phyloP scores from a whole-genome alignment of 2,797 vertebrate genomes.

The Galagoides demidoff region DNA sequence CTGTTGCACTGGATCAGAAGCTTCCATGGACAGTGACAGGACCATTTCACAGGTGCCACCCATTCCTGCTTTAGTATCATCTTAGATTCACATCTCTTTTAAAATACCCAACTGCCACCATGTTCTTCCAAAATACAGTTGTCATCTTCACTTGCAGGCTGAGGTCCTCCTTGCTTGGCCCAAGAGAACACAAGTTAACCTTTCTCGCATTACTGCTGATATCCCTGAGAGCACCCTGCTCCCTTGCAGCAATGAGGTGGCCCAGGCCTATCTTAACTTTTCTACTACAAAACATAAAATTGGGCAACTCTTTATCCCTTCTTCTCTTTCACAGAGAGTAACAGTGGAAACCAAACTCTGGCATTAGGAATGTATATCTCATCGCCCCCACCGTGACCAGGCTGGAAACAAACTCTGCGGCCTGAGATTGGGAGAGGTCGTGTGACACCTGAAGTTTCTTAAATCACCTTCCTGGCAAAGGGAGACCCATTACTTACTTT shows the following conservation, averaged over 20 bases:
- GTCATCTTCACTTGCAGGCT: not conserved
- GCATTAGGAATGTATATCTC: too few species aligned
- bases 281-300: not conserved
- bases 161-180: not conserved
- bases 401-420: not conserved
- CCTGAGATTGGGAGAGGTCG: not conserved
- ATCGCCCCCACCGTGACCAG: not conserved
- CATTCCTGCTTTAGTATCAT: not conserved
- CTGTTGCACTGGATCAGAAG: not conserved
- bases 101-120: not conserved
- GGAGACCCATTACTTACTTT: not conserved
- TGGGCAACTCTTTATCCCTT: not conserved
- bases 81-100: not conserved
- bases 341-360: not conserved
- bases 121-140: not conserved
- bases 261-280: not conserved
- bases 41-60: not conserved
- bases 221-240: not conserved
- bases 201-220: not conserved
- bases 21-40: not conserved
- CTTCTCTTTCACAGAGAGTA: not conserved
- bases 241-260: too few species aligned
- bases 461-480: not conserved
- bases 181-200: fast-evolving
- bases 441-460: not conserved